Conservation (phyloP, 2,113 vertebrate genomes). For the Thunnus maccoyii region DNA sequence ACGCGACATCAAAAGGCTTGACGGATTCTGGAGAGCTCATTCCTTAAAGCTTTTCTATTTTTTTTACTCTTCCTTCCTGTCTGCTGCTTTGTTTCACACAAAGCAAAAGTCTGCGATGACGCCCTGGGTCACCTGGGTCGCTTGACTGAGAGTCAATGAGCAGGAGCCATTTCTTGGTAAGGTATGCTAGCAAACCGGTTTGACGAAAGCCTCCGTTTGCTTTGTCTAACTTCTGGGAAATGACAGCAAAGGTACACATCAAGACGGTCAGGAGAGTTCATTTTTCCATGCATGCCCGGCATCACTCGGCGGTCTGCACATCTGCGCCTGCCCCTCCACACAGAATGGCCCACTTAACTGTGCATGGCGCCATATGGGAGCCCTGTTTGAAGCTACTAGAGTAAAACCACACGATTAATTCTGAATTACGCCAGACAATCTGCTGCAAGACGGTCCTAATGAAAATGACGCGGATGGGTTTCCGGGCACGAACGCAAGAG, state of each 20-base stretch:
- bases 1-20: background rate
- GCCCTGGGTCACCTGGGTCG: background rate
- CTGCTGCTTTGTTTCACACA: conserved; percentile 7
- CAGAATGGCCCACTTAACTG: conserved; percentile 48
- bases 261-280: background rate
- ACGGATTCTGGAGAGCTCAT: background rate
- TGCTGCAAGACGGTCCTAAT: conserved; percentile 53
- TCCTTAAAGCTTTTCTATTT: background rate
- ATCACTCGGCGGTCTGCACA: conserved; percentile 16
- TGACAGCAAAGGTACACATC: conserved; percentile 2
- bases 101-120: background rate
- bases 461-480: conserved; percentile 40
- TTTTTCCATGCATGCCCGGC: background rate
- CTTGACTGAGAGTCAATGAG: background rate
- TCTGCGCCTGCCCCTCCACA: conserved; percentile 23
- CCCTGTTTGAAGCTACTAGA: conserved; percentile 58
- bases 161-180: background rate
- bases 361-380: conserved; percentile 53
- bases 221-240: conserved; percentile 15
- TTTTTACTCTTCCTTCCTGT: background rate
- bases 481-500: background rate
- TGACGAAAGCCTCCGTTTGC: conserved; percentile 5
- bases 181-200: conserved; percentile 13
- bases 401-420: conserved; percentile 69
- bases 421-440: conserved; percentile 59